phyloP scores from a whole-genome alignment of 2,888 invertebrate genomes.

The Phrixothrix hirtus region DNA sequence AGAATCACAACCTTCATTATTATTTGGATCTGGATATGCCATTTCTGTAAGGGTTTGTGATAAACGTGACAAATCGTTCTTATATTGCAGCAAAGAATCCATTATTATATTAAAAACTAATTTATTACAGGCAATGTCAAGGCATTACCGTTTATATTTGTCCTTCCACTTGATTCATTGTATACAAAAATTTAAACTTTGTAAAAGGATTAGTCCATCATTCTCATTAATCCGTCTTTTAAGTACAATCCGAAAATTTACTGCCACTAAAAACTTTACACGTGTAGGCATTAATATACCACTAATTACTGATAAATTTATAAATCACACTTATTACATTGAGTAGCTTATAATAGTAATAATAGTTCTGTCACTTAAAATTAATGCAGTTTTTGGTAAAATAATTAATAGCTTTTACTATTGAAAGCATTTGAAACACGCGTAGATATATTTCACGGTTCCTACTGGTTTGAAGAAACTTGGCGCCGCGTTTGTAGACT shows the following conservation, averaged over 20 bases:
- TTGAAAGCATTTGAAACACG: no score
- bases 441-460: slow-evolving; percentile 2
- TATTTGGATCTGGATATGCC: slow-evolving; percentile 52
- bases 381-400: background rate
- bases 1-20: slow-evolving; percentile 47
- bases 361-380: no score
- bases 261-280: no score
- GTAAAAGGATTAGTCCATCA: slow-evolving; percentile 7
- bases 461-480: background rate
- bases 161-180: slow-evolving; percentile 14
- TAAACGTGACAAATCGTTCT: slow-evolving; percentile 25
- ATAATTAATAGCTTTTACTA: no score
- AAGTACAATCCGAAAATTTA: no score
- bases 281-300: slow-evolving; percentile 13
- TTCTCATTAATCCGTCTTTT: slow-evolving; percentile 14
- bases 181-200: slow-evolving; percentile 5
- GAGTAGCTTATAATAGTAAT: no score
- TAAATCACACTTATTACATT: no score
- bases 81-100: slow-evolving; percentile 45
- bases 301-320: slow-evolving; percentile 18
- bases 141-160: slow-evolving; percentile 9
- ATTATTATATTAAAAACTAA: slow-evolving; percentile 29
- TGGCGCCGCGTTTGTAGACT: slow-evolving; percentile 11
- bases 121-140: slow-evolving; percentile 14
- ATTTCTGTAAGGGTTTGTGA: slow-evolving; percentile 30